Evolutionary conservation across 1,140 invertebrate genomes (phyloP), one percentile per base, ranked within the genome.

Genomic region (Tetragonula clypearis): DNA sequence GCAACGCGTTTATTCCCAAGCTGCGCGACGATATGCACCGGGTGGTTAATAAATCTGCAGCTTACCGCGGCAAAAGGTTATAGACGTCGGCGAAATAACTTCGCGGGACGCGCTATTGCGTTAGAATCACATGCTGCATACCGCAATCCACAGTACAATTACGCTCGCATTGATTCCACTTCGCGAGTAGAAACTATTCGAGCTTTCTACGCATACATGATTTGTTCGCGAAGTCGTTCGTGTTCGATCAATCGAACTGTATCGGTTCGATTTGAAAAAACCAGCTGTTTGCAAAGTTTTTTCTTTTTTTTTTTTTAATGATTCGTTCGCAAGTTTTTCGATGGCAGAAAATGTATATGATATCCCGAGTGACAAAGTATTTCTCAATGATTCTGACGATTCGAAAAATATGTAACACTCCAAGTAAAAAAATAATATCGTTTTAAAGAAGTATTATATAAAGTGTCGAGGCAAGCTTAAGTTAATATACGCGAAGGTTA

Each of bases 31-130:
- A 88, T 30, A 30, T 87, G 60, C 53, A 66, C 68, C 68, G 76
- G 72, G 80, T 73, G 85, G 65, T 56, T 76, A 62, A 89, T 89
- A 89, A 89, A 89, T 89, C 88, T 84, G 74, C 81, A 76, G 80
- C 73, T 76, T 82, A 76, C 58, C 58, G 69, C 56, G 84, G 84
- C 73, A 60, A 88, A 89, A 89, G 88, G 87, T 89, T 88, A 89
- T 78, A 65, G 72, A 62, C 74, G 85, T 86, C 84, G 79, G 71
- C 62, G 74, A 78, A 88, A 75, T 85, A 85, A 82, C 86, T 74
- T 78, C 26, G 75, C 69, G 26, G 17, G 53, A 75, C 49, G 53
- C 56, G 77, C 35, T 69, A 56, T 85, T 81, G 68, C 76, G 72
- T 30, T 60, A 76, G 72, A 73, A 4, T 2, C 11, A n/a, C 53